These are phyloP conservation scores for Pseudanteris insignis DNA, from an alignment of 2,888 invertebrate genomes.

Conservation along the genomic window DNA sequence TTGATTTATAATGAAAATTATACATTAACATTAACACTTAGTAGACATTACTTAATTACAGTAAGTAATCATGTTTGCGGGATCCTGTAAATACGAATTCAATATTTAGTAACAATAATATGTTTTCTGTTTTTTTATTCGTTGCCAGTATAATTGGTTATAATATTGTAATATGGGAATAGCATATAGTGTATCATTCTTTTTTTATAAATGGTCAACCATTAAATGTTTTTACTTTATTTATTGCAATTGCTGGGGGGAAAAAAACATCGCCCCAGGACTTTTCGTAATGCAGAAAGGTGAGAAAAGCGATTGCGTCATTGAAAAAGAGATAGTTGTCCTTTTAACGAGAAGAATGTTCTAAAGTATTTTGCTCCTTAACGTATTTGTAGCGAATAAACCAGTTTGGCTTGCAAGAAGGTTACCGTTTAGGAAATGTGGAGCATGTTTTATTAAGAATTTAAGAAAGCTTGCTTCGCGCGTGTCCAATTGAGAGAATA, in stretches of 20 bases:
- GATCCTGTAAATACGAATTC: too few species aligned
- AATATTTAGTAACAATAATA: too few species aligned
- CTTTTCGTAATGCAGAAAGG: constrained; percentile 40
- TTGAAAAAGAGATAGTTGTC: constrained; percentile 62
- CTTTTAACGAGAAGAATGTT: constrained; percentile 48
- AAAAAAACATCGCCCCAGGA: constrained; percentile 37
- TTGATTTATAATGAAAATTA: too few species aligned
- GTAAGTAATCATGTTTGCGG: too few species aligned
- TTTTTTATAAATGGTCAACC: too few species aligned
- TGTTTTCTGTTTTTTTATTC: too few species aligned
- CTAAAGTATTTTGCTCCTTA: constrained; percentile 46
- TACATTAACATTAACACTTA: too few species aligned
- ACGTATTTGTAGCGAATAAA: constrained; percentile 31
- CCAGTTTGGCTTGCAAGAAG: constrained; percentile 36
- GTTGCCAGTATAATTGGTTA: too few species aligned
- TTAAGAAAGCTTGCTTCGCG: not conserved
- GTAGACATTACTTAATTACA: too few species aligned
- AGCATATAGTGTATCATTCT: too few species aligned
- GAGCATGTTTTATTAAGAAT: constrained; percentile 32
- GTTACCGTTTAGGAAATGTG: constrained; percentile 37
- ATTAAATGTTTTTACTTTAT: constrained; percentile 10
- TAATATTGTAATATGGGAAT: too few species aligned
- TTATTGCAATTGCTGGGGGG: constrained; percentile 27
- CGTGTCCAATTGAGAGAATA: too few species aligned
- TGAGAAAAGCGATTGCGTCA: constrained; percentile 58